phyloP scores from a whole-genome alignment of 2,888 invertebrate genomes.

The Hyposoter didymator region DNA sequence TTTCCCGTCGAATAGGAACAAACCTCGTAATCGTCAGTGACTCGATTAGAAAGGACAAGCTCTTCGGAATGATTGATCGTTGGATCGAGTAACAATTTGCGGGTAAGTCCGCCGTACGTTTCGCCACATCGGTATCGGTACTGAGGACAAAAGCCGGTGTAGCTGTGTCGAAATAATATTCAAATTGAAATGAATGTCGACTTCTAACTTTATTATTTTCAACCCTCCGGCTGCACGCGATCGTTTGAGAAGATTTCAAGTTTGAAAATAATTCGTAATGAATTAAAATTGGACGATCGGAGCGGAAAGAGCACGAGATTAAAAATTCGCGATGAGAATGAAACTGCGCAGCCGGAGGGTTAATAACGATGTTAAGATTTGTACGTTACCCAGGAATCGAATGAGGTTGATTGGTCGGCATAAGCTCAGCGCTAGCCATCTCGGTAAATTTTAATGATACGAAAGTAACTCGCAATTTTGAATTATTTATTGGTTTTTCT shows the following conservation, averaged over 20 bases:
- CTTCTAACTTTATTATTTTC: background rate
- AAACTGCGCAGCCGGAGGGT: too few species aligned
- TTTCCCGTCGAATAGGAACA: background rate
- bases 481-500: constrained; percentile 26
- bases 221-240: background rate
- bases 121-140: constrained; percentile 90
- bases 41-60: constrained; percentile 88
- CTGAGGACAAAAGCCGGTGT: constrained; percentile 92
- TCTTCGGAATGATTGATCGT: constrained; percentile 90
- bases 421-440: constrained; percentile 72
- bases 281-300: too few species aligned
- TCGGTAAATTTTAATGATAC: constrained; percentile 52
- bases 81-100: constrained; percentile 90
- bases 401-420: constrained; percentile 89
- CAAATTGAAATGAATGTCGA: constrained; percentile 34
- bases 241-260: too few species aligned
- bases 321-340: too few species aligned
- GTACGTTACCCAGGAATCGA: constrained; percentile 89
- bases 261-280: too few species aligned
- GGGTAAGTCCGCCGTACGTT: constrained; percentile 90
- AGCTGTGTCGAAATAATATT: constrained; percentile 84
- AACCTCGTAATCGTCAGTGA: constrained; percentile 88
- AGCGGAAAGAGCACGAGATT: too few species aligned
- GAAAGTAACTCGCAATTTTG: constrained; percentile 56
- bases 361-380: constrained; percentile 42